A percentile compares a stretch with the other conserved stretches of the same genome.
Evolutionary conservation across 2,797 vertebrate genomes (phyloP).

Genomic region (Discoglossus pictus): DNA sequence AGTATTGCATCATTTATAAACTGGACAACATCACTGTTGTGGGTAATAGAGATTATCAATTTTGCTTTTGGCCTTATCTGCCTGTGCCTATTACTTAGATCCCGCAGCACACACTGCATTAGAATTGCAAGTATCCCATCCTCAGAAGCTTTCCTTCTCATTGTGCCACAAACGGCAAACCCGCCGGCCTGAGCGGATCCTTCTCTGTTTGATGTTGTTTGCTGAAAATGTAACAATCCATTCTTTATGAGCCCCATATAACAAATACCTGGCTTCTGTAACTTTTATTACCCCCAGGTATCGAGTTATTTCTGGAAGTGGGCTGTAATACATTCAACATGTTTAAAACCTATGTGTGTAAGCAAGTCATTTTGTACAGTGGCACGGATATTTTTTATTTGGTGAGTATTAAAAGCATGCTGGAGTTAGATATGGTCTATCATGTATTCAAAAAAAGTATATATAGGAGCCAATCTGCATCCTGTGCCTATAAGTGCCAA

Average conservation of each 20-base stretch:
- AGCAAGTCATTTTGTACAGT: neutral
- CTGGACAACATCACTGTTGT: conserved; percentile 35
- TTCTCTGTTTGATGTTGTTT: conserved; percentile 12
- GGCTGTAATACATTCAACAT: neutral
- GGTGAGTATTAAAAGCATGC: too few species aligned
- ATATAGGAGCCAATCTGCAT: too few species aligned
- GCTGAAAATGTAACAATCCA: neutral
- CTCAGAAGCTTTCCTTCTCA: neutral
- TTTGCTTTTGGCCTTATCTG: conserved; percentile 43
- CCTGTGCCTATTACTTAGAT: conserved; percentile 39
- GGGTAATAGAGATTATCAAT: conserved; percentile 49
- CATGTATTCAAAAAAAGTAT: too few species aligned
- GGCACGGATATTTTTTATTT: too few species aligned
- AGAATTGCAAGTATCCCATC: conserved; percentile 1
- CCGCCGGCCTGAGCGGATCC: neutral
- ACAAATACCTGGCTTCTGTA: neutral
- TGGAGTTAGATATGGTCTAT: too few species aligned
- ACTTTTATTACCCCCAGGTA: neutral
- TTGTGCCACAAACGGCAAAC: neutral
- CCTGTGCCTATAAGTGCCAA: too few species aligned
- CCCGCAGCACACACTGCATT: neutral
- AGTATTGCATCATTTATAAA: conserved; percentile 49
- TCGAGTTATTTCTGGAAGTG: neutral
- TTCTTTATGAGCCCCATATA: neutral
- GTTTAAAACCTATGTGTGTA: too few species aligned